These are phyloP conservation scores for Caradrina kadenii DNA, from an alignment of 2,888 invertebrate genomes.

Conservation along the genomic window DNA sequence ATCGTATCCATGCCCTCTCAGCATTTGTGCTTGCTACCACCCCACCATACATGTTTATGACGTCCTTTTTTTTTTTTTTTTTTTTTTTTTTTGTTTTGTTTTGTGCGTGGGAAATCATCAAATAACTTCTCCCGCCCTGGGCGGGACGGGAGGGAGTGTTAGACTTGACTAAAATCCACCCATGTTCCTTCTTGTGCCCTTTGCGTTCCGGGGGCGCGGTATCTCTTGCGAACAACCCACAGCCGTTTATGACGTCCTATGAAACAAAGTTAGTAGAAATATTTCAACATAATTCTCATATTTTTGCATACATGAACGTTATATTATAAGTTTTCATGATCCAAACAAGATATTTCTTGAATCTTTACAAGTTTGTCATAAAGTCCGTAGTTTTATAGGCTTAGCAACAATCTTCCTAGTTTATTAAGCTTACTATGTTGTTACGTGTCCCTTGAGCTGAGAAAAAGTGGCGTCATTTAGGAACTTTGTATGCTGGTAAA, in stretches of 20 bases:
- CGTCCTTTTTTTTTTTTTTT: no score
- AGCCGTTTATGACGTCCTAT: background rate
- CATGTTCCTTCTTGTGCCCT: no score
- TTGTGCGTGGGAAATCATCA: no score
- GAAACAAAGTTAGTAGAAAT: background rate
- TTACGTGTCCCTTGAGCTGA: conserved; percentile 12
- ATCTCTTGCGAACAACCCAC: no score
- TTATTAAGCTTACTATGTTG: conserved; percentile 10
- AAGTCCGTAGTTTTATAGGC: conserved; percentile 31
- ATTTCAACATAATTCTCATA: conserved; percentile 6
- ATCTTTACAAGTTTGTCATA: conserved; percentile 31
- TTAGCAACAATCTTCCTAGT: conserved; percentile 25
- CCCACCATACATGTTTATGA: background rate
- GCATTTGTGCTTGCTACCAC: no score
- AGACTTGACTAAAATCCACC: no score
- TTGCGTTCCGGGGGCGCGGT: no score
- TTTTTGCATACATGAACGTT: background rate
- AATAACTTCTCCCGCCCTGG: no score
- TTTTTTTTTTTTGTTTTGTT: no score
- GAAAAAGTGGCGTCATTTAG: conserved; percentile 24
- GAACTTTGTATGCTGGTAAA: conserved; percentile 10
- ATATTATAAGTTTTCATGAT: conserved; percentile 19
- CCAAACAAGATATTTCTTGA: conserved; percentile 20
- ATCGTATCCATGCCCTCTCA: no score
- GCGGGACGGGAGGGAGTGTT: no score